Percentiles rank a stretch among this genome's conserved stretches.
Evolutionary conservation across 2,797 vertebrate genomes (phyloP).

Genomic region (Chaenodraco wilsoni): DNA sequence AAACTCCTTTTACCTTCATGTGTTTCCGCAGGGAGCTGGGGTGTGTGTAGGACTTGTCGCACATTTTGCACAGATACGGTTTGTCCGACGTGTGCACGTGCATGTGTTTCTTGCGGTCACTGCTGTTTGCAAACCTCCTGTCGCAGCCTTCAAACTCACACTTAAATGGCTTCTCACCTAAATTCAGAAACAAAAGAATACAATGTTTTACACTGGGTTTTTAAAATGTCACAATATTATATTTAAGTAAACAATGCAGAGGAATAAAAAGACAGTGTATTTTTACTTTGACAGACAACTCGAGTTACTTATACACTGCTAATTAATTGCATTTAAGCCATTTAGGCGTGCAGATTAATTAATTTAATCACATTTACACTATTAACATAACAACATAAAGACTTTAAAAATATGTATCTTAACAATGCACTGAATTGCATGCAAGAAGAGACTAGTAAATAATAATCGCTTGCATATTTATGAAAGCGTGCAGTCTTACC

Average conservation of each 20-base stretch:
- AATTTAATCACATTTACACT: neutral
- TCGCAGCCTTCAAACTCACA: slow-evolving; percentile 99
- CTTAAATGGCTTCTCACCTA: slow-evolving; percentile 99
- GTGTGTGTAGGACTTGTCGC: slow-evolving; percentile 99
- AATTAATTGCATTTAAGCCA: slow-evolving; percentile 8
- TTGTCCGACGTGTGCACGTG: slow-evolving; percentile 99
- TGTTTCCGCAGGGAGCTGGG: slow-evolving; percentile 99
- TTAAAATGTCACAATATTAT: neutral
- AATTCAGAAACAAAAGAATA: slow-evolving; percentile 38
- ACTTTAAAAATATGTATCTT: slow-evolving; percentile 43
- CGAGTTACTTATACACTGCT: neutral
- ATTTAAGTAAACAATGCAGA: neutral
- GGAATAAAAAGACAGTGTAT: neutral
- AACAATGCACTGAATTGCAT: slow-evolving; percentile 54
- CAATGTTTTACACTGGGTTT: slow-evolving; percentile 1
- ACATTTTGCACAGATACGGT: slow-evolving; percentile 99
- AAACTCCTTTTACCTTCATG: slow-evolving; percentile 92
- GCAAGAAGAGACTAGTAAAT: slow-evolving; percentile 53
- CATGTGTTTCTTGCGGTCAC: slow-evolving; percentile 99
- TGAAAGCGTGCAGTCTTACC: slow-evolving; percentile 79
- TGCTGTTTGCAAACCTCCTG: slow-evolving; percentile 98
- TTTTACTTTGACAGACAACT: neutral
- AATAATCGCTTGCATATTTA: slow-evolving; percentile 66
- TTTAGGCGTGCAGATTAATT: neutral
- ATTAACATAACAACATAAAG: slow-evolving; percentile 6